Evolutionary conservation across 2,888 invertebrate species (phyloP).

Genomic region (Chaetogeoica ovagalla): DNA sequence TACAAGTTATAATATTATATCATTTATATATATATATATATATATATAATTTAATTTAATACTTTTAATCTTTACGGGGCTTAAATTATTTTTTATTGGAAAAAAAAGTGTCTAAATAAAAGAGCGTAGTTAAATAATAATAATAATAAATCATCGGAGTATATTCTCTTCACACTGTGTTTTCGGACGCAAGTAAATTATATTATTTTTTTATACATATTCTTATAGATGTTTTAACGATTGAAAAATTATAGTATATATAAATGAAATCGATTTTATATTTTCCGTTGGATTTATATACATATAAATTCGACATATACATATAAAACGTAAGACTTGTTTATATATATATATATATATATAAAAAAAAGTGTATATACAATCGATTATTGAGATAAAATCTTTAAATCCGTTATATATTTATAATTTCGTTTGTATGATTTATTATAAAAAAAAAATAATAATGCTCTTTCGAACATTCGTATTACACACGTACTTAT

Average conservation of each 20-base stretch:
- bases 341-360: too few species aligned
- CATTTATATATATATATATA: too few species aligned
- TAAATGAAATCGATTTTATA: conserved; percentile 1
- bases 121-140: neutral
- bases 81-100: conserved; percentile 40
- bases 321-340: too few species aligned
- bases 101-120: conserved; percentile 15
- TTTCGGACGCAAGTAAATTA: neutral
- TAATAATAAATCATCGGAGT: conserved; percentile 19
- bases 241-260: conserved; percentile 3
- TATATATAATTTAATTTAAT: conserved; percentile 40
- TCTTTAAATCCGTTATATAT: neutral
- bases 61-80: conserved; percentile 18
- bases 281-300: conserved; percentile 10
- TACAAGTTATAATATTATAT: conserved; percentile 40
- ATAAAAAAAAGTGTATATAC: neutral
- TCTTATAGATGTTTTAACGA: conserved; percentile 12
- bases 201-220: conserved; percentile 3
- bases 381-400: conserved; percentile 8
- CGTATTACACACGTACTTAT: conserved; percentile 26
- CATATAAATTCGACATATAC: too few species aligned
- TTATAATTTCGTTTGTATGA: neutral
- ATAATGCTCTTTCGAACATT: conserved; percentile 5
- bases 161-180: neutral
- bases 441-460: conserved; percentile 26